Base-by-base conservation (phyloP, 2,797 vertebrate genomes). In the Sebastes iracundus region DNA sequence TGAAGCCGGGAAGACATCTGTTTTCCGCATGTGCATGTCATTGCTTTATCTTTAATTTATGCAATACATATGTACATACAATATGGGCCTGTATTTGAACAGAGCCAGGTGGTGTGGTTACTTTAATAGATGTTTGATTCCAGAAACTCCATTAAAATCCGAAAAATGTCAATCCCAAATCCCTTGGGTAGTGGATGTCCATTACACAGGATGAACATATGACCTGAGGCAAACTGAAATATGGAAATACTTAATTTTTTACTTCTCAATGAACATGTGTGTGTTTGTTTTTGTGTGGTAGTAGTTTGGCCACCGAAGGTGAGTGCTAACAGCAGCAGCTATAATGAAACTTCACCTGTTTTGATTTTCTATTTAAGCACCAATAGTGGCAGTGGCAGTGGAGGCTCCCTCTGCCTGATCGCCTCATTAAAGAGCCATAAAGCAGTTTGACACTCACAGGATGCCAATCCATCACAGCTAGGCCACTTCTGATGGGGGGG, bases 391-490 rank as follows among this genome's bases (percentile, higher is more conserved):
- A 22, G 82, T 27, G 60, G 81, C 79, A 58, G 85, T 55, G 42
- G 76, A 83, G 62, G 81, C 77, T 83, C 75, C 82, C 87, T 89
- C 83, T 63, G 85, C 87, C 90, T 90, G 84, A 91, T 90, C 89
- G 91, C 84, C 93, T 96, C 94, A 95, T 95, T 95, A 95, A 92
- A 94, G 93, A 91, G 83, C 93, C 90, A 94, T 94, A 94, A 94
- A 95, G 94, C 92, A 91, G 92, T 93, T 94, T 94, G 94, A 95
- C 94, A 94, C 93, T 91, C 90, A 88, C 90, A 90, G 90, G 93
- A 95, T 91, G 94, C 93, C 95, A 95, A 94, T 95, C 95, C 93
- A 95, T 96, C 95, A 95, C 92, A 88, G 89, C 90, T 71, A 87
- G 93, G 91, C 88, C 90, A 91, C 91, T 93, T 92, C 91, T 91